Percentiles rank a stretch among this genome's conserved stretches.
These are phyloP conservation scores for Halcyon chelicuti DNA, from an alignment of 2,797 vertebrate species.

Conservation along the genomic window DNA sequence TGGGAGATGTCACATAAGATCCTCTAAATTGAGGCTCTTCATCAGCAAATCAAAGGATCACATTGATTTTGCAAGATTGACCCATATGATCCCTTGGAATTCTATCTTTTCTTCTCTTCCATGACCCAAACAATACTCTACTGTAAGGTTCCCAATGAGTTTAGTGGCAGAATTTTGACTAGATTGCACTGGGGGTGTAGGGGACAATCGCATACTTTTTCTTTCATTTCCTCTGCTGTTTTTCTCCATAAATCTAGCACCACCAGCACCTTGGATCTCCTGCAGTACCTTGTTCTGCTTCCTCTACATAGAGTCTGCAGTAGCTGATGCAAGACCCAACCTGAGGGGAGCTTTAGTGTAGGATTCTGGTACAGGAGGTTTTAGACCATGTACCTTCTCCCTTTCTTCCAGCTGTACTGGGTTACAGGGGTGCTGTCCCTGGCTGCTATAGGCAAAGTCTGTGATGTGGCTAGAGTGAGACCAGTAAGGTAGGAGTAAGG, in stretches of 20 bases:
- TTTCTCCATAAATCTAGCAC: not conserved
- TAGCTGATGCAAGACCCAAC: not conserved
- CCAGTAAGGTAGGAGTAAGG: not conserved
- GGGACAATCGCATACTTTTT: no score
- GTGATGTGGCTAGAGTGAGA: not conserved
- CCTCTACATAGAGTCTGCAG: not conserved
- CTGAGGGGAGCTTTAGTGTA: not conserved
- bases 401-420: not conserved
- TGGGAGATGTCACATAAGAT: not conserved
- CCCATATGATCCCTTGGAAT: not conserved
- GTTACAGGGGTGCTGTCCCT: not conserved
- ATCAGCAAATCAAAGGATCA: not conserved
- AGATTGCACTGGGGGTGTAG: no score
- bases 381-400: accelerated
- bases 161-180: not conserved
- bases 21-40: not conserved
- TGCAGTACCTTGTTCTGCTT: not conserved
- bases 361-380: not conserved
- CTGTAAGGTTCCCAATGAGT: not conserved
- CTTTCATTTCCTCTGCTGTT: not conserved
- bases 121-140: not conserved
- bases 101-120: not conserved
- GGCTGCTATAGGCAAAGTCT: not conserved
- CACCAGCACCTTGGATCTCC: not conserved
- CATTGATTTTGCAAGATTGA: not conserved